Conservation (phyloP, 2,888 invertebrate species). For the Lasius platythorax region DNA sequence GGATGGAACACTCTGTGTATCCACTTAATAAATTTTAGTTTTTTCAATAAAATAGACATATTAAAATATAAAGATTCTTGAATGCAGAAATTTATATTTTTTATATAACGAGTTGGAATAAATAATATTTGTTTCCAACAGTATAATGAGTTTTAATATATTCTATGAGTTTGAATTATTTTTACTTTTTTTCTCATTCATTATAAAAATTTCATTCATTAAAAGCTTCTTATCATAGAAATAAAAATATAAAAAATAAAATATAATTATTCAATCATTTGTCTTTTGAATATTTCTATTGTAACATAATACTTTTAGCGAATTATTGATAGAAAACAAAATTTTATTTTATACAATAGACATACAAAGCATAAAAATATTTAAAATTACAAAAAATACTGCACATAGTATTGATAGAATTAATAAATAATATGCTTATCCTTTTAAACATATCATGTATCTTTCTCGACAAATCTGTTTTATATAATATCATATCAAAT, state of each 20-base stretch:
- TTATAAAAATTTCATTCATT: background rate
- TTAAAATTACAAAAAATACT: background rate
- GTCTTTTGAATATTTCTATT: background rate
- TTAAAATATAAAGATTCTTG: background rate
- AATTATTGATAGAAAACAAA: background rate
- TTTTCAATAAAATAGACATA: background rate
- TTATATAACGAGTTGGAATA: background rate
- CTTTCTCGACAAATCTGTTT: background rate
- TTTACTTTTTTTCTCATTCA: background rate
- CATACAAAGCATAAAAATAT: background rate
- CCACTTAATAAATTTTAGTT: background rate
- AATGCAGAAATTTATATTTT: background rate
- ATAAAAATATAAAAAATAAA: constrained; percentile 5
- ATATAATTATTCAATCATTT: background rate
- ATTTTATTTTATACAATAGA: background rate
- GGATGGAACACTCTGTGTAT: background rate
- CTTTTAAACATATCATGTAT: background rate
- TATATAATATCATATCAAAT: background rate
- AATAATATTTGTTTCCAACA: background rate
- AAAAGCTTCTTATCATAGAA: background rate
- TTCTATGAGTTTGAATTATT: background rate
- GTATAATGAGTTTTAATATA: background rate
- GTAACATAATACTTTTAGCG: background rate
- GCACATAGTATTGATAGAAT: background rate
- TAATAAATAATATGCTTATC: background rate